These are phyloP conservation scores for Saturnia japonica DNA, from an alignment of 2,888 invertebrate genomes.

Conservation along the genomic window DNA sequence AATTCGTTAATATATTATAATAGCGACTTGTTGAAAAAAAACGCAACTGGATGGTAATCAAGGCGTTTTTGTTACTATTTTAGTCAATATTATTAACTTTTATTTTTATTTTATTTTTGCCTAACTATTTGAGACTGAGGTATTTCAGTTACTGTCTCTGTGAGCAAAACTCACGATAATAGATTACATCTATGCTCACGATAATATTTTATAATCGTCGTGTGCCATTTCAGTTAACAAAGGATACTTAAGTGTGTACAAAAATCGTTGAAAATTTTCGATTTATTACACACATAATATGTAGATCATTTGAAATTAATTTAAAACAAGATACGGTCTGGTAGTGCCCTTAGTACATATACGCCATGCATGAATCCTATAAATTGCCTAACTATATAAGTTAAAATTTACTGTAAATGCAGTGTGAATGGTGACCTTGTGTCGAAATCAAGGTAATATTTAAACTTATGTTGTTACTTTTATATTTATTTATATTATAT, in stretches of 20 bases:
- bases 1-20: too few relatives aligned
- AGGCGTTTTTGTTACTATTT: too few relatives aligned
- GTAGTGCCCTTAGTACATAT: slow-evolving; percentile 48
- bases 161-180: too few relatives aligned
- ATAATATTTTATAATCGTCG: not conserved
- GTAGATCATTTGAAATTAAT: not conserved
- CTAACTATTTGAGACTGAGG: too few relatives aligned
- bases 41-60: too few relatives aligned
- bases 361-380: slow-evolving; percentile 65
- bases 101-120: too few relatives aligned
- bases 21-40: too few relatives aligned
- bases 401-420: slow-evolving; percentile 46
- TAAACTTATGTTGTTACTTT: not conserved
- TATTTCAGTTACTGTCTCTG: not conserved
- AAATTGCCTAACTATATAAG: slow-evolving; percentile 56
- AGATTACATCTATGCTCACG: not conserved
- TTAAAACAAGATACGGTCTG: slow-evolving; percentile 40
- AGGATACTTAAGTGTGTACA: not conserved
- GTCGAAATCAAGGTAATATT: slow-evolving; percentile 52
- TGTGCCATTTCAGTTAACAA: not conserved
- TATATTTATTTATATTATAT: not conserved
- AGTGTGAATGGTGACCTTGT: slow-evolving; percentile 61
- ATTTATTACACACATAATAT: not conserved
- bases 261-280: too few relatives aligned
- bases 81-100: too few relatives aligned